Evolutionary conservation across 2,888 invertebrate species (phyloP), one percentile per base, ranked within the genome.

Genomic region (Lepeophtheirus nordmannii): DNA sequence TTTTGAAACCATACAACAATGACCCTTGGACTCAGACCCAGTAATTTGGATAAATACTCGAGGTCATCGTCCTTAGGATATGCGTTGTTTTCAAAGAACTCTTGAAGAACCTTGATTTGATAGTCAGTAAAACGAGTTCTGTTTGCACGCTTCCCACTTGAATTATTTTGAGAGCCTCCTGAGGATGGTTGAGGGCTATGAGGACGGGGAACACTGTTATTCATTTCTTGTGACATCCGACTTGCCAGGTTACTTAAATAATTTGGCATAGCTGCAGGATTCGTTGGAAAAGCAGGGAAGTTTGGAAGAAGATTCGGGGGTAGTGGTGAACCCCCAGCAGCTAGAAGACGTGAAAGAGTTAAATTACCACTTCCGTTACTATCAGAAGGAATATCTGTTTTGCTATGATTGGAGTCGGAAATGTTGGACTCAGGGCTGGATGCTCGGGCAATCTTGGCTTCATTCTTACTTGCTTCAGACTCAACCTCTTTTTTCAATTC

Each of bases 1-100:
- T 98, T 98, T 80, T 98, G 88, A 80, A 98, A 98, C 98, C 98
- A 98, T n/a, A 98, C 98, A 7, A 98, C 97, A 72, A 98, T 98
- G 22, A 98, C 98, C 70, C 98, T 82, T 5, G 98, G 97, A 75
- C 93, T 94, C 40, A 98, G 80, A 71, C 88, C 87, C 69, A 99
- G 80, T 69, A 97, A 80, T 76, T 96, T 96, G 67, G 96, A 96
- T 68, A 98, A 80, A 77, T 96, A 93, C 78, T 98, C 97, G 73
- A 98, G 80, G 78, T 98, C 97, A 76, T 97, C 97, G 76, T 98
- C 97, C 80, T 99, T 99, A 37, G 98, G 98, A 79, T 99, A 99
- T 40, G 98, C 97, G 77, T 98, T 98, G 75, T 94, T 94, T 76
- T 98, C 98, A 78, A 99, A 98, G 79, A 98, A 98, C 75, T 98